These are phyloP conservation scores for Mastomys natalensis DNA, from an alignment of 2,113 vertebrate genomes.

Conservation along the genomic window DNA sequence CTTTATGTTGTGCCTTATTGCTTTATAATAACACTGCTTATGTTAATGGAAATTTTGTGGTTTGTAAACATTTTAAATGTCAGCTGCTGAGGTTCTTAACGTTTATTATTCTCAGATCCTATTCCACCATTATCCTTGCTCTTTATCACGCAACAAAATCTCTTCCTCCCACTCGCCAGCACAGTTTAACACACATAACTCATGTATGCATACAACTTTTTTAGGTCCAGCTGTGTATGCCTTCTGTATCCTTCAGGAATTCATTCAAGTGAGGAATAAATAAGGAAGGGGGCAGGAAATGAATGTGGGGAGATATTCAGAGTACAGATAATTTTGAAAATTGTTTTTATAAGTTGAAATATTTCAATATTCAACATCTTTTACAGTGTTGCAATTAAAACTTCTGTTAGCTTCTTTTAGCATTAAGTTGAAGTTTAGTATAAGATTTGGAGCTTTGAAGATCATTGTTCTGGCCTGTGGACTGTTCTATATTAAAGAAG, in stretches of 20 bases:
- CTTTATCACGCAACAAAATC: slow-evolving; percentile 73
- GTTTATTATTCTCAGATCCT: slow-evolving; percentile 76
- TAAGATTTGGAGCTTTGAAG: not conserved
- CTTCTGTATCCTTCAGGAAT: slow-evolving; percentile 59
- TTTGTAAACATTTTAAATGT: slow-evolving; percentile 81
- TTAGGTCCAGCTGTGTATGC: slow-evolving; percentile 54
- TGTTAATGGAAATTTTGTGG: slow-evolving; percentile 73
- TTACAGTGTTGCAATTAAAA: not conserved
- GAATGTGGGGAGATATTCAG: not conserved
- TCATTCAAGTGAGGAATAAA: not conserved
- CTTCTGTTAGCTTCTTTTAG: not conserved
- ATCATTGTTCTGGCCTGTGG: not conserved
- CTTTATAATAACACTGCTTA: slow-evolving; percentile 74
- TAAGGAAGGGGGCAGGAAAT: not conserved
- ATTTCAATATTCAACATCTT: not conserved
- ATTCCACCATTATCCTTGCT: slow-evolving; percentile 61
- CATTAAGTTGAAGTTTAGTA: not conserved
- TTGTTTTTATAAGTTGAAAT: not conserved
- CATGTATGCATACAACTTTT: slow-evolving; percentile 30
- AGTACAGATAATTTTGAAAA: not conserved
- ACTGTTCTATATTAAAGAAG: not conserved
- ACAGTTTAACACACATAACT: slow-evolving; percentile 64
- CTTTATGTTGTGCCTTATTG: slow-evolving; percentile 72
- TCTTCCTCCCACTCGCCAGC: slow-evolving; percentile 68
- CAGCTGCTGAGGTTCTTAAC: slow-evolving; percentile 68